Evolutionary conservation across 2,888 invertebrate species (phyloP), one percentile per base, ranked within the genome.

Genomic region (Trichopoda pennipes): DNA sequence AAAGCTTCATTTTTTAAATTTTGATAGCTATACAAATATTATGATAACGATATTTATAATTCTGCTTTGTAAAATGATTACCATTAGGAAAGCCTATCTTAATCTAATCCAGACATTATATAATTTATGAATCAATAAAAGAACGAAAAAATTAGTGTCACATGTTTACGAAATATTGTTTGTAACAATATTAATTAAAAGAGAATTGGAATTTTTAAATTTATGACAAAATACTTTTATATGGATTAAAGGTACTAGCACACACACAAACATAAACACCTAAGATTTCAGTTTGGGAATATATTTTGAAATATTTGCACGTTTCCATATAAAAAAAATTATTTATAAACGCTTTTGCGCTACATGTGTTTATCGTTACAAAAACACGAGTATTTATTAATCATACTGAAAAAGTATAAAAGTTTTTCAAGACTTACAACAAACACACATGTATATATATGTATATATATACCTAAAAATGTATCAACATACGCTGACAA

Each of bases 351-450:
- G 44, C 19, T 9, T 19, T n/a, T 60, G 8, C 7, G 2, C 28
- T 28, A 28, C 28, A 28, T 8, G 28, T 28, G 28, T 28, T 23
- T 38, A 19, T 28, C 16, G 32, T 3, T 69, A 23, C 8, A 44
- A 16, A 38, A 56, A 68, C 21, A 56, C 47, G 69, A 74, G 66
- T 55, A n/a, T 63, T 28, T 75, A 80, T 69, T 75, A 64, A 75
- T 80, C 69, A 28, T 28, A 1, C 28, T 28, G 8, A 28, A 28
- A 8, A 28, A 28, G 28, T 28, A 28, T 28, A 28, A 28, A 28
- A 28, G 3, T 70, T 69, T 44, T 70, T 51, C 53, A 64, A 58
- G 70, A 61, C 63, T 23, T 76, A 60, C 51, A 72, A 69, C 60
- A 74, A 47, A 17, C 47, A 61, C 35, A 44, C 47, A 53, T n/a